Evolutionary conservation across 2,113 vertebrate species (phyloP), one percentile per base, ranked within the genome.

Genomic region (Megaleporinus macrocephalus): DNA sequence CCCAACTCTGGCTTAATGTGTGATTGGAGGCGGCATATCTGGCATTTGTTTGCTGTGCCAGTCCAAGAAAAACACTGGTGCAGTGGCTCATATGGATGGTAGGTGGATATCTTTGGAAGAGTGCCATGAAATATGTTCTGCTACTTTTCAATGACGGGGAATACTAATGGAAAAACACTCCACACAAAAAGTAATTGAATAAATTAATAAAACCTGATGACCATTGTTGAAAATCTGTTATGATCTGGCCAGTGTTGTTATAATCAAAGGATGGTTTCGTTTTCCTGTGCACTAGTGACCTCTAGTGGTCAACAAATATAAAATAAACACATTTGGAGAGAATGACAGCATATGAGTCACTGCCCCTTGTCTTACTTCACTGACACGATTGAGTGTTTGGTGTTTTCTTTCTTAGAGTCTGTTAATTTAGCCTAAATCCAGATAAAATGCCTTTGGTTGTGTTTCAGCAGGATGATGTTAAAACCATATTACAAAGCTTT

Each of bases 251-350:
- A 47, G 44, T 55, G 51, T 16, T 16, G 24, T 10, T 30, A 4
- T 57, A 14, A 36, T 36, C 33, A 36, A 33, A 61, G 12, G 29
- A 0, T 2, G 0, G 10, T 71, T 72, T 47, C 15, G 11, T 68
- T n/a, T 27, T 1, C 10, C 18, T 44, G 59, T 53, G 22, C 6
- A 71, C n/a, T 1, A 10, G 26, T 76, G 71, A 12, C 87, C 76
- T 88, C 88, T 86, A 51, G 74, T 88, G 88, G 86, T 29, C 4
- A 26, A 24, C 11, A 12, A 4, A 22, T 6, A 16, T 61, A 65
- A 79, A 11, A 44, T 9, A 44, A 41, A 12, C 11, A 49, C 1
- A 10, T 49, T 3, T 49, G 47, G 14, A 15, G 47, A 49, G 11
- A 49, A 49, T 2, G 47, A 49, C 53, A 16, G 49, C 41, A 44